Evolutionary conservation across 2,113 vertebrate genomes (phyloP).

Genomic region (Bagarius yarrelli): DNA sequence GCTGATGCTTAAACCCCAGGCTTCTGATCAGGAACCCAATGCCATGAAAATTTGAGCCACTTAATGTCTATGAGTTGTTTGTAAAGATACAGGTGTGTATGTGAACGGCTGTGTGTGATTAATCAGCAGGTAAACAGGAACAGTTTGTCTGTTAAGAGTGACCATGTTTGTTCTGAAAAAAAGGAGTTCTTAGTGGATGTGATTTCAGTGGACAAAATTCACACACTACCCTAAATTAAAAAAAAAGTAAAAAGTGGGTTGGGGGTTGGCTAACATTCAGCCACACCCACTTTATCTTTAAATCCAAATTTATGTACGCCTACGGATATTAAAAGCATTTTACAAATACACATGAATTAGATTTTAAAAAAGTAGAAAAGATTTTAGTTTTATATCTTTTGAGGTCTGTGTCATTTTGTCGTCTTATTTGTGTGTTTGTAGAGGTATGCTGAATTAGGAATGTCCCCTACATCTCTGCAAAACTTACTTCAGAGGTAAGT

Average conservation of each 20-base stretch:
- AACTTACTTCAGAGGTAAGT: constrained; percentile 84
- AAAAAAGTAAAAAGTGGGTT: background rate
- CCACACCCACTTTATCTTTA: background rate
- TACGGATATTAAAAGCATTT: background rate
- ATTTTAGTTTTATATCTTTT: constrained; percentile 4
- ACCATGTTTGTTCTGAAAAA: too few species aligned
- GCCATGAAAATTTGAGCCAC: too few species aligned
- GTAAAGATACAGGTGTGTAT: too few species aligned
- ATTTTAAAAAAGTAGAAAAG: background rate
- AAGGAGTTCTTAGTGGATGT: too few species aligned
- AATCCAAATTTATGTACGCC: background rate
- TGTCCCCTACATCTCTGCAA: constrained; percentile 81
- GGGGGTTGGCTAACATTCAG: background rate
- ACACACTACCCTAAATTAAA: background rate
- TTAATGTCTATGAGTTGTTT: too few species aligned
- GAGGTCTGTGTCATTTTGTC: background rate
- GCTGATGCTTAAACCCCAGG: too few species aligned
- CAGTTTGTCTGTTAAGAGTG: too few species aligned
- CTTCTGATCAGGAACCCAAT: too few species aligned
- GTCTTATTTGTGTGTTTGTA: constrained; percentile 54
- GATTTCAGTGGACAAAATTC: background rate
- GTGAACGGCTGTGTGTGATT: too few species aligned
- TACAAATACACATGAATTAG: background rate
- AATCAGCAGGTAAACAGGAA: too few species aligned
- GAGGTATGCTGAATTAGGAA: constrained; percentile 88